Conservation (phyloP, 2,113 vertebrate genomes). For the Oreochromis tanganicae region DNA sequence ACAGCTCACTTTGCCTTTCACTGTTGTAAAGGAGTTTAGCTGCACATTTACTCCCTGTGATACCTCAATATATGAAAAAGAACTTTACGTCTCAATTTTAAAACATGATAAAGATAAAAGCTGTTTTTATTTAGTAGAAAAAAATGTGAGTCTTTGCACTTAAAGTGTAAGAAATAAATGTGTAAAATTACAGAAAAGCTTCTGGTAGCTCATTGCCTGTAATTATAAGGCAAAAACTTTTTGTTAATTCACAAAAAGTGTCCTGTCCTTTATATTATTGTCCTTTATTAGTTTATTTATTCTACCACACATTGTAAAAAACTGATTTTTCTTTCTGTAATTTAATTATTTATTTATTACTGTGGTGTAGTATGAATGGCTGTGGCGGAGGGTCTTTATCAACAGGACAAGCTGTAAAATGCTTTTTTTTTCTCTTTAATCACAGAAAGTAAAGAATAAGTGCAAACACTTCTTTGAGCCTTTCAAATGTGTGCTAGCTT, state of each 20-base stretch:
- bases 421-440: neutral
- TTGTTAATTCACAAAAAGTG: neutral
- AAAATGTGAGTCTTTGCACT: neutral
- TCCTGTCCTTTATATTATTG: neutral
- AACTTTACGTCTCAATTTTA: neutral
- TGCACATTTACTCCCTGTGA: neutral
- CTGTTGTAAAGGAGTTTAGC: neutral
- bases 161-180: neutral
- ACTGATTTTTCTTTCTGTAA: neutral
- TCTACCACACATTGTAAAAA: neutral
- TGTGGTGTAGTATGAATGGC: neutral
- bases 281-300: neutral
- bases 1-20: neutral
- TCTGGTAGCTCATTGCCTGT: neutral
- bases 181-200: neutral
- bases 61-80: neutral
- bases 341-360: neutral
- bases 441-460: neutral
- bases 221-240: neutral
- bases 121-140: neutral
- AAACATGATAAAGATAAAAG: neutral
- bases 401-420: neutral
- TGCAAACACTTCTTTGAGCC: neutral
- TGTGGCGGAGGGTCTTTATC: neutral
- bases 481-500: neutral